phyloP scores from a whole-genome alignment of 1,140 invertebrate species.

The Oryzaephilus surinamensis region DNA sequence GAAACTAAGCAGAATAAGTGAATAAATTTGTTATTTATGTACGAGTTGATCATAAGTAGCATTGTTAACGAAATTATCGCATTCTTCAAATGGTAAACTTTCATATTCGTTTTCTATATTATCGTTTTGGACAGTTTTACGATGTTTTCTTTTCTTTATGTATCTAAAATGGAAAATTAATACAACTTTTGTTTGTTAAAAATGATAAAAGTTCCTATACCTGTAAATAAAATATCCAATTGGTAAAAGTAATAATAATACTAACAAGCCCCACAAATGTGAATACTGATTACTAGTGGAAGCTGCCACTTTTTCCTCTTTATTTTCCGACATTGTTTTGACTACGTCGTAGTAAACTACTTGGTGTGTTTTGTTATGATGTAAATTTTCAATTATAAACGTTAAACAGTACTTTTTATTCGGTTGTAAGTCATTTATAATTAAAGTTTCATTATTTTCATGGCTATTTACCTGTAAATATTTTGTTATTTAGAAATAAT shows the following conservation, averaged over 20 bases:
- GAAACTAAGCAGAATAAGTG: background rate
- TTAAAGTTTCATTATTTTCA: conserved; percentile 21
- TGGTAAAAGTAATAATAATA: conserved; percentile 20
- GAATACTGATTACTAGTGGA: conserved; percentile 3
- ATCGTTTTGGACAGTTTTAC: conserved; percentile 3
- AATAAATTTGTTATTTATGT: conserved; percentile 13
- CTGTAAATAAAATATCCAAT: conserved; percentile 19
- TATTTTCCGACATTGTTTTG: conserved; percentile 4
- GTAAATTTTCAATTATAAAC: conserved; percentile 23
- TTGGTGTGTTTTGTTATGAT: conserved; percentile 18
- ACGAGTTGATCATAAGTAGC: conserved; percentile 19
- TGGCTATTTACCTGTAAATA: conserved; percentile 16
- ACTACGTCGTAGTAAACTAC: conserved; percentile 24
- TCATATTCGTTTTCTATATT: conserved; percentile 22
- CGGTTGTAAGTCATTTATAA: conserved; percentile 13
- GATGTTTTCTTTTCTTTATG: conserved; percentile 14
- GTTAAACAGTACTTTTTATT: conserved; percentile 24
- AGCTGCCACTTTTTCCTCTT: background rate
- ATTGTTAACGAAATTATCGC: conserved; percentile 11
- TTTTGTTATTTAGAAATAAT: conserved; percentile 22
- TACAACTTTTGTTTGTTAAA: background rate
- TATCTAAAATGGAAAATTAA: conserved; percentile 14
- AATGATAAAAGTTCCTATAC: conserved; percentile 10
- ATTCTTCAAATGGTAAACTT: conserved; percentile 22
- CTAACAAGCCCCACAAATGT: conserved; percentile 17